Base-by-base conservation (phyloP, 2,888 invertebrate species). In the Panzeria rudis region DNA sequence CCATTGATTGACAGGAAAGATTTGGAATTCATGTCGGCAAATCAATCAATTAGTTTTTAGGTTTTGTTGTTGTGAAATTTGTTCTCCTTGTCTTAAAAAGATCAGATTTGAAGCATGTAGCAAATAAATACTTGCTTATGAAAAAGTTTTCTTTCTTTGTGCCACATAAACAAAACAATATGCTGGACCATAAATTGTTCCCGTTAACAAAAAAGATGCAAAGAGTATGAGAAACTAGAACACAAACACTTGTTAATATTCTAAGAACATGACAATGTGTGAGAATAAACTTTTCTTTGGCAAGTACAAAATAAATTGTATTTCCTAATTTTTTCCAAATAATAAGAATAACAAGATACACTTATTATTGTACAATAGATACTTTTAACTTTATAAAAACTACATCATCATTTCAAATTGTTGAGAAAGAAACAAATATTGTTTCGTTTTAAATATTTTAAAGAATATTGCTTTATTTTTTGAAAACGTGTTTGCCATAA, bases 41-140 rank as follows among this genome's bases (percentile, higher is more conserved):
- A 77, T 68, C 66, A 75, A 64, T 54, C 64, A 75, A 64, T 54
- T 75, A 62, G 50, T 29, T 44, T 44, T 44, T n/a, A 15, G 3
- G 3, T 54, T 62, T 29, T 64, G 41, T 75, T 38, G 29, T 62
- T 47, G 47, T 8, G n/a, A 47, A 47, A 17, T 47, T 47, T 17
- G 47, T 17, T 0, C 17, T 47, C 17, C 47, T 17, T 41, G 8
- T 52, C 64, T 17, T 17, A 38, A 75, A 75, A 64, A 64, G 52
- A 64, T 64, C 52, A 68, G 35, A 59, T 68, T 59, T 77, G 59
- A 68, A 59, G n/a, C 15, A 44, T 44, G 54, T 20, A n/a, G 29
- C 64, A 75, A 73, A 59, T 11, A 75, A 72, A 56, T 15, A 47
- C 23, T 73, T 50, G n/a, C n/a, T 41, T 54, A 29, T 66, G 41